Base-by-base conservation (phyloP, 2,113 vertebrate species). In the Chaetops frenatus region DNA sequence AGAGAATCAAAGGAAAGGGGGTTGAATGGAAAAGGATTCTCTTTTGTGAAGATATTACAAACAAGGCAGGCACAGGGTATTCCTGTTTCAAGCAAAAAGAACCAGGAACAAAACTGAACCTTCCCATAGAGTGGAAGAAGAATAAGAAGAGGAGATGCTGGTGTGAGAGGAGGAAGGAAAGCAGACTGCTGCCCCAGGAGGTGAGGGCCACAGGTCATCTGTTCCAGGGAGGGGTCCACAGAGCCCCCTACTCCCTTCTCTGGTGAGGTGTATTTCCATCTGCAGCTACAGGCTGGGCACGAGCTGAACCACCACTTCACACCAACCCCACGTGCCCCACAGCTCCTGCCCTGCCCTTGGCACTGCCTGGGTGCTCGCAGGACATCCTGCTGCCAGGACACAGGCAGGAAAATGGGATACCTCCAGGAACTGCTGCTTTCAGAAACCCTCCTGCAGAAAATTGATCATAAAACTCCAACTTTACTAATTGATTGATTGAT, bases 41-140 rank as follows among this genome's bases (percentile, higher is more conserved):
- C 69, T 90, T 88, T 92, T 85, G 70, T 91, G 66, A 95, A 80
- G 72, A 85, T 48, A 90, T 97, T 96, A 79, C 93, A 96, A 96
- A 94, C 93, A 97, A 42, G 44, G 66, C 57, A 96, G 45, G 31
- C 74, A 76, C 15, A 3, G 15, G 81, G 56, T 93, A 89, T 47
- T 79, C 54, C 67, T 92, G 53, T 88, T 95, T 89, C 78, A 87
- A 84, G 58, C 7, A 84, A 85, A 90, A 69, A 42, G 12, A 78
- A 7, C 22, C 22, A 60, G 53, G 50, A 88, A 80, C n/a, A 85
- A 86, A 81, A 73, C 48, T 7, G 36, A 64, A 28, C 40, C 27
- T 89, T 95, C 78, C 60, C 2, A 36, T 23, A 44, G 36, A 2
- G 36, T 19, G 14, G 70, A 92, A 85, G 35, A 92, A 90, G 31